A percentile compares a stretch with the other conserved stretches of the same genome.
phyloP scores from a whole-genome alignment of 64 coral and sea anemone genomes.

The Stichodactyla helianthus region DNA sequence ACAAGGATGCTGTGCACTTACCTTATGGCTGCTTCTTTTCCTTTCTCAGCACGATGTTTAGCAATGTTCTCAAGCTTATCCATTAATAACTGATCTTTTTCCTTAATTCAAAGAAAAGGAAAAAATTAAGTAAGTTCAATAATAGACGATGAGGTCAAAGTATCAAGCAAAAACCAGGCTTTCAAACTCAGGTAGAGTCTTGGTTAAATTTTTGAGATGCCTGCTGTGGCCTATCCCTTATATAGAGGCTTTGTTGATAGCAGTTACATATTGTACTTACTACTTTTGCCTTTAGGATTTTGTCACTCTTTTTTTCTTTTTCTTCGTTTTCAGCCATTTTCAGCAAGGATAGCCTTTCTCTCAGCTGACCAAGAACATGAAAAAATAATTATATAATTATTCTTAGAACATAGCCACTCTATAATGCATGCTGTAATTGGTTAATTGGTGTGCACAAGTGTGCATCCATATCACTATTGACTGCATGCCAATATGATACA shows the following conservation, averaged over 20 bases:
- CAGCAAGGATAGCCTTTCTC: constrained; percentile 77
- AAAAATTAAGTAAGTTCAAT: not conserved
- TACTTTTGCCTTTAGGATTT: constrained; percentile 89
- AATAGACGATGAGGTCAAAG: too few relatives aligned
- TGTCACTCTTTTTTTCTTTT: constrained; percentile 74
- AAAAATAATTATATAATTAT: not conserved
- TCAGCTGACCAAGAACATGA: constrained; percentile 32
- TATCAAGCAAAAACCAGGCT: not conserved
- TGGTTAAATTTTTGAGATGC: too few relatives aligned
- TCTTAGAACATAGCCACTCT: too few relatives aligned
- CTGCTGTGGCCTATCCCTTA: too few relatives aligned
- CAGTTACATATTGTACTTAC: constrained; percentile 10
- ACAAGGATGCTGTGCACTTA: not conserved
- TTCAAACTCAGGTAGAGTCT: too few relatives aligned
- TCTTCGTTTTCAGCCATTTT: constrained; percentile 87
- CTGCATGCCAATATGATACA: too few relatives aligned
- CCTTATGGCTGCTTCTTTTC: constrained; percentile 64
- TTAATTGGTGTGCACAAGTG: too few relatives aligned
- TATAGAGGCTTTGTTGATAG: too few relatives aligned
- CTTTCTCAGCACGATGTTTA: constrained; percentile 78
- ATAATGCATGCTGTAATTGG: too few relatives aligned
- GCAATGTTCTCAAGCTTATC: constrained; percentile 90
- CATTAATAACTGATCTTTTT: constrained; percentile 91
- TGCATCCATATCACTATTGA: too few relatives aligned
- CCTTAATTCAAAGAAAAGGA: constrained; percentile 21